These are phyloP conservation scores for Leptinotarsa defecta DNA, from an alignment of 1,140 invertebrate species.

Conservation along the genomic window DNA sequence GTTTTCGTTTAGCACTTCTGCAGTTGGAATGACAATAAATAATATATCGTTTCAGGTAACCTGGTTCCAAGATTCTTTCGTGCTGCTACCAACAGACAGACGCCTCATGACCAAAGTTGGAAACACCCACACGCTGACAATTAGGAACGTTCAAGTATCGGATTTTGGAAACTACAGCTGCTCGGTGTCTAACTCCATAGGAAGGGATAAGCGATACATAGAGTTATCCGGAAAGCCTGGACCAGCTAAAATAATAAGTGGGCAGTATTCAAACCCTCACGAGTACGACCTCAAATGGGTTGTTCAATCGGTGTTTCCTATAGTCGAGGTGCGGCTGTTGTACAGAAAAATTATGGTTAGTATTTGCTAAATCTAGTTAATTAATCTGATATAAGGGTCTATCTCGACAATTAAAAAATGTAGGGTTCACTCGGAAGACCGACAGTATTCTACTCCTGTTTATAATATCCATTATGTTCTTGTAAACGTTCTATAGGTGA, in stretches of 20 bases:
- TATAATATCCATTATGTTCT: too few species aligned
- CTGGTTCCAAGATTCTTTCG: constrained; percentile 61
- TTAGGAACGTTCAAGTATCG: constrained; percentile 56
- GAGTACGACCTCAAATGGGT: constrained; percentile 66
- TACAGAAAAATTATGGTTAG: constrained; percentile 67
- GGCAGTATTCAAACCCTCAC: constrained; percentile 62
- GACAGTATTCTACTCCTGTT: too few species aligned
- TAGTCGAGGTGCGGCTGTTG: constrained; percentile 66
- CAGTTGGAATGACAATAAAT: too few species aligned
- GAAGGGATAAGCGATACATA: constrained; percentile 67
- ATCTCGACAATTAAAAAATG: too few species aligned
- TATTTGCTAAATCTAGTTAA: too few species aligned
- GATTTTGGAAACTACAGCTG: constrained; percentile 68
- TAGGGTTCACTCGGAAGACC: too few species aligned
- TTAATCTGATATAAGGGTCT: too few species aligned
- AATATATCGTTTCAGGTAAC: constrained; percentile 44
- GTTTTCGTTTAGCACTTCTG: too few species aligned
- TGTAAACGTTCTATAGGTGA: too few species aligned
- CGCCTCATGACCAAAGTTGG: constrained; percentile 58
- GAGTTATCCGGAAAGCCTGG: constrained; percentile 69
- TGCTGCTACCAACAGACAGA: constrained; percentile 58
- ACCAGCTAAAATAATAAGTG: constrained; percentile 67
- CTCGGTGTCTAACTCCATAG: constrained; percentile 71
- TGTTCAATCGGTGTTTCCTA: constrained; percentile 68
- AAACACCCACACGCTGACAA: constrained; percentile 56